phyloP scores from a whole-genome alignment of 2,888 invertebrate genomes.

The Hirtodrosophila confusa region DNA sequence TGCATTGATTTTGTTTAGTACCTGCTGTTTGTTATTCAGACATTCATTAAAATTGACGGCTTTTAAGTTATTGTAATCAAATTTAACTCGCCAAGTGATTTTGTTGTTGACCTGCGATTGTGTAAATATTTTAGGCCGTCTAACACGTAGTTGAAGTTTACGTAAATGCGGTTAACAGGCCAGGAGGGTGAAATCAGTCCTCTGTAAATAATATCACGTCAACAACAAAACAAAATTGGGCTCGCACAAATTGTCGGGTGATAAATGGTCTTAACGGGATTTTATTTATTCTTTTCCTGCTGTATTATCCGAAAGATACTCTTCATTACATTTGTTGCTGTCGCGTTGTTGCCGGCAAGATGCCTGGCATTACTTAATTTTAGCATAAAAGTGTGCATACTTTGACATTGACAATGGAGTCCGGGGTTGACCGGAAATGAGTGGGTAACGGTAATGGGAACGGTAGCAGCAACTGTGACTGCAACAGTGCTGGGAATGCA shows the following conservation, averaged over 20 bases:
- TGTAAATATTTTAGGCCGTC: slow-evolving; percentile 37
- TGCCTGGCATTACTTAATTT: slow-evolving; percentile 63
- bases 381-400: slow-evolving; percentile 80
- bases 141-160: slow-evolving; percentile 37
- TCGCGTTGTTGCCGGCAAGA: slow-evolving; percentile 10
- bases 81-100: slow-evolving; percentile 28
- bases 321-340: slow-evolving; percentile 59
- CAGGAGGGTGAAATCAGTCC: slow-evolving; percentile 76
- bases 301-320: slow-evolving; percentile 33
- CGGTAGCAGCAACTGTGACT: slow-evolving; percentile 3
- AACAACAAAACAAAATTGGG: slow-evolving; percentile 56
- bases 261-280: slow-evolving; percentile 85
- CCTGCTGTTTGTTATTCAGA: slow-evolving; percentile 17
- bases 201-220: slow-evolving; percentile 77
- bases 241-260: slow-evolving; percentile 76
- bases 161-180: slow-evolving; percentile 54
- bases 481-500: neutral
- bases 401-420: slow-evolving; percentile 72
- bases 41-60: slow-evolving; percentile 23
- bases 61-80: slow-evolving; percentile 20
- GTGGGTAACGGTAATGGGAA: slow-evolving; percentile 16
- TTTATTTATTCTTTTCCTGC: slow-evolving; percentile 72
- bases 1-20: neutral
- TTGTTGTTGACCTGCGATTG: slow-evolving; percentile 26
- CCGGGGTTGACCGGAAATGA: slow-evolving; percentile 35